Evolutionary conservation across 2,888 invertebrate species (phyloP).

Genomic region (Ommatoiulus sabulosus): DNA sequence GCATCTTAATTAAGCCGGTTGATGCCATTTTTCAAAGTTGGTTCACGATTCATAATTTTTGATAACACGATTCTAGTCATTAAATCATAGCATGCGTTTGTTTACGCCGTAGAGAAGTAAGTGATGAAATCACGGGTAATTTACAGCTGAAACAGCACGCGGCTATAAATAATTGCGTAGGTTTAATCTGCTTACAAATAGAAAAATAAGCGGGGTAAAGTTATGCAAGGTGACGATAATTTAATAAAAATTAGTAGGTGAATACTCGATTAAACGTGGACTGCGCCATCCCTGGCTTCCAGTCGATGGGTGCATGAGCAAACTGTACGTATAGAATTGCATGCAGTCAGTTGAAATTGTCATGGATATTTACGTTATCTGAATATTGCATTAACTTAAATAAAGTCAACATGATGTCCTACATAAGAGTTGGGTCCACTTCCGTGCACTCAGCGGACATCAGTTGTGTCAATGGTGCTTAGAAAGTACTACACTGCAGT

Average conservation of each 20-base stretch:
- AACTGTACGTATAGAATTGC: background rate
- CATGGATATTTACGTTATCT: background rate
- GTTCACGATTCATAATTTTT: background rate
- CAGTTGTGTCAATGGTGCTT: too few relatives aligned
- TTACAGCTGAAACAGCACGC: background rate
- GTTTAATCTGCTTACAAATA: background rate
- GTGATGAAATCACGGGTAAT: background rate
- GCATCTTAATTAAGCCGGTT: constrained; percentile 24
- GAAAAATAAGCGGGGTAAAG: background rate
- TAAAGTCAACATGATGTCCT: too few relatives aligned
- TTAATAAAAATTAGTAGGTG: background rate
- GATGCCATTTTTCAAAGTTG: constrained; percentile 11
- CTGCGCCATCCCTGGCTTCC: too few relatives aligned
- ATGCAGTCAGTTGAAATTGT: background rate
- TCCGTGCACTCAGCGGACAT: too few relatives aligned
- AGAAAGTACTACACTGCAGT: too few relatives aligned
- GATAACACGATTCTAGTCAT: background rate
- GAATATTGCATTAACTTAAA: too few relatives aligned
- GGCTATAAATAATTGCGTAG: background rate
- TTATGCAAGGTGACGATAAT: background rate
- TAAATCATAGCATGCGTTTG: background rate
- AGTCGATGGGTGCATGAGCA: too few relatives aligned
- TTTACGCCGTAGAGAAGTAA: background rate
- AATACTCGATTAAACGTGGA: background rate
- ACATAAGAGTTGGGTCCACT: too few relatives aligned